Conservation (phyloP, 2,888 invertebrate species). For the Macaria liturata region DNA sequence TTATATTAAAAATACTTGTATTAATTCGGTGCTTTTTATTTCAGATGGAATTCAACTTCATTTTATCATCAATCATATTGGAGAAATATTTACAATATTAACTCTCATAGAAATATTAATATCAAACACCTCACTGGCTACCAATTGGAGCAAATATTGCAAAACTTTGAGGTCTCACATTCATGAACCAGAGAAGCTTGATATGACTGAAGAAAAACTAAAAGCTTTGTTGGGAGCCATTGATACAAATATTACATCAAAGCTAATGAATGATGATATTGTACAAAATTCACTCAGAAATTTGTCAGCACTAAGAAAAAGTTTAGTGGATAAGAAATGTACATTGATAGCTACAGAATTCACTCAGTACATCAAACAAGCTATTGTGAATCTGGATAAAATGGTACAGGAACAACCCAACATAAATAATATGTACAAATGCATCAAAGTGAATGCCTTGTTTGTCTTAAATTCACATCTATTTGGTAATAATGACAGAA, state of each 20-base stretch:
- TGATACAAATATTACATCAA: constrained; percentile 85
- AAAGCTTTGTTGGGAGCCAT: constrained; percentile 88
- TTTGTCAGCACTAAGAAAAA: constrained; percentile 65
- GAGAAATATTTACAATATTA: constrained; percentile 86
- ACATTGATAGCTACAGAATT: constrained; percentile 84
- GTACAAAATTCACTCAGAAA: constrained; percentile 83
- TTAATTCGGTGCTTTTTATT: constrained; percentile 31
- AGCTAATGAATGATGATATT: constrained; percentile 87
- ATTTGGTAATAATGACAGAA: constrained; percentile 91
- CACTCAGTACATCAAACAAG: constrained; percentile 85
- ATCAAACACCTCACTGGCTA: constrained; percentile 59
- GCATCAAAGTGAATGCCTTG: constrained; percentile 86
- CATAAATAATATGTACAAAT: constrained; percentile 80
- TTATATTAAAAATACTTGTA: too few species aligned
- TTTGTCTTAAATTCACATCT: constrained; percentile 87
- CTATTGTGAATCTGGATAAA: constrained; percentile 85
- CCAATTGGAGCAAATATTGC: constrained; percentile 90
- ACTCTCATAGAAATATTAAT: constrained; percentile 86
- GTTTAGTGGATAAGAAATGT: constrained; percentile 73
- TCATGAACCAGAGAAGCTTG: constrained; percentile 85
- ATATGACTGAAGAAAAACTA: constrained; percentile 84
- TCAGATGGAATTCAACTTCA: constrained; percentile 75
- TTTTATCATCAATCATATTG: constrained; percentile 81
- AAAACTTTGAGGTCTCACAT: constrained; percentile 88
- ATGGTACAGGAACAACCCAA: constrained; percentile 77